Evolutionary conservation across 2,888 invertebrate genomes (phyloP).

Genomic region (Vanessa cardui): DNA sequence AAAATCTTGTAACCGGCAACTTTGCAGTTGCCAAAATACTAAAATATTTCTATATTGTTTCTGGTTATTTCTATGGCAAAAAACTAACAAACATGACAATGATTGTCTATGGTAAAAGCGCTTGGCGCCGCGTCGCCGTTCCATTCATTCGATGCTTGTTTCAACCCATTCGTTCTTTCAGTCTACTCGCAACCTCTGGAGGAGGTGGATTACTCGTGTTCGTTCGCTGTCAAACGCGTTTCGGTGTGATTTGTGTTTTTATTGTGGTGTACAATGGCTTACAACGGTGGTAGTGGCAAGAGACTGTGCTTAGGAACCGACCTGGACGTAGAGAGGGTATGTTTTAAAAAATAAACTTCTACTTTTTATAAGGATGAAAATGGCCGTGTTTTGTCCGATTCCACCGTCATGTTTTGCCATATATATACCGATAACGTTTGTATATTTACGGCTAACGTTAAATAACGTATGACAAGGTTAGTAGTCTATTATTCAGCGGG

Average conservation of each 20-base stretch:
- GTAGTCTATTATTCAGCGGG: constrained; percentile 39
- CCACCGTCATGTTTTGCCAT: constrained; percentile 62
- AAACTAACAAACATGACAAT: constrained; percentile 9
- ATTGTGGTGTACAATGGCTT: constrained; percentile 87
- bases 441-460: constrained; percentile 17
- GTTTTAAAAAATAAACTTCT: constrained; percentile 54
- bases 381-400: constrained; percentile 76
- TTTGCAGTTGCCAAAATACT: neutral
- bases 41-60: constrained; percentile 1
- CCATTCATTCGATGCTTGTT: constrained; percentile 45
- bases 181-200: constrained; percentile 67
- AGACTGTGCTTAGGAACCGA: constrained; percentile 80
- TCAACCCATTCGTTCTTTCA: constrained; percentile 63
- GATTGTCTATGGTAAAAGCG: constrained; percentile 35
- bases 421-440: constrained; percentile 23
- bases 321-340: constrained; percentile 79
- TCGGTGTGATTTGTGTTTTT: constrained; percentile 81
- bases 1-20: neutral
- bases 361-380: constrained; percentile 66
- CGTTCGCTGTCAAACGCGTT: constrained; percentile 65
- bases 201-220: constrained; percentile 57
- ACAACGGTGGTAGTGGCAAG: constrained; percentile 86
- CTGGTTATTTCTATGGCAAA: neutral
- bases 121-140: constrained; percentile 42
- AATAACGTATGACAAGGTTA: constrained; percentile 11